phyloP scores from a whole-genome alignment of 1,140 invertebrate genomes.

The Oreohelix idahoensis region DNA sequence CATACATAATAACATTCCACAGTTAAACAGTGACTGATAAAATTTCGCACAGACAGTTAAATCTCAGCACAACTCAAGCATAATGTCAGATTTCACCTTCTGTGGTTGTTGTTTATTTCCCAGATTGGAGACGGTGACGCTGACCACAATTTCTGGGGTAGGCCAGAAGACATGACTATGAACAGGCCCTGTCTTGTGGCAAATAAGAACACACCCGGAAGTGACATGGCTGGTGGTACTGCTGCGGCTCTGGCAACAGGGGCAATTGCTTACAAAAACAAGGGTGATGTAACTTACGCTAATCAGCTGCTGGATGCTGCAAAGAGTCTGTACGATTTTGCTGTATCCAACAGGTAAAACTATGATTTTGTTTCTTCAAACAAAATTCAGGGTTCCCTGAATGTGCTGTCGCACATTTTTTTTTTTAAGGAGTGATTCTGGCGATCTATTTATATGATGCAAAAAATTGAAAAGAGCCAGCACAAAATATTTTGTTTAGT shows the following conservation, averaged over 20 bases:
- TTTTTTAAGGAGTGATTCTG: no score
- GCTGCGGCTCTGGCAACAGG: slow-evolving; percentile 62
- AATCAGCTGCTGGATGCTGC: not conserved
- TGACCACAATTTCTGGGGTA: slow-evolving; percentile 62
- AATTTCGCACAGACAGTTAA: no score
- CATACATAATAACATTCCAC: no score
- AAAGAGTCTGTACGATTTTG: not conserved
- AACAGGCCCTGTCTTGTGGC: slow-evolving; percentile 56
- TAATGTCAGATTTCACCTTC: no score
- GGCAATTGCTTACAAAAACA: slow-evolving; percentile 62
- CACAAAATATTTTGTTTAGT: no score
- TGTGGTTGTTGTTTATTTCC: not conserved
- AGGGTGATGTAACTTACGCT: slow-evolving; percentile 64
- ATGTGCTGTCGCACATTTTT: no score
- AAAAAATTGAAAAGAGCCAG: no score
- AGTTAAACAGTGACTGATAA: no score
- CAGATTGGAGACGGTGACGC: slow-evolving; percentile 65
- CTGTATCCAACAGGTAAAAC: not conserved
- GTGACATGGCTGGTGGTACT: slow-evolving; percentile 62
- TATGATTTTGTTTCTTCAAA: no score
- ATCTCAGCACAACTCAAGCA: no score
- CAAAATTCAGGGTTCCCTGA: no score
- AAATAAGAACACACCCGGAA: slow-evolving; percentile 51
- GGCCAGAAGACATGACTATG: slow-evolving; percentile 63
- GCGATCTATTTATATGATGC: no score